These are phyloP conservation scores for Zygogramma bicolorata DNA, from an alignment of 2,888 invertebrate genomes.

Conservation along the genomic window DNA sequence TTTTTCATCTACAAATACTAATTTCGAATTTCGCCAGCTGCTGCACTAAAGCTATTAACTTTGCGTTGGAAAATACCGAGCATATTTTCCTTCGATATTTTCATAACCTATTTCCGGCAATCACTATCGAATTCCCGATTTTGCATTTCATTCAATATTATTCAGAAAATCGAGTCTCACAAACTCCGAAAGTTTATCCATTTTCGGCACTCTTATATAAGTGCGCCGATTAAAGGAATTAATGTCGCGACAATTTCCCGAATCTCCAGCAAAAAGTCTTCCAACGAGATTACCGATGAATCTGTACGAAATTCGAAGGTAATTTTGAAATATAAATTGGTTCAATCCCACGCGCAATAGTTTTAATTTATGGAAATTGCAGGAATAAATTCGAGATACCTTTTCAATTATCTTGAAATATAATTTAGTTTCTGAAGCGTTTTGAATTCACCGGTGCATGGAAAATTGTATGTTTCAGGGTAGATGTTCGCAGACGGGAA, in stretches of 20 bases:
- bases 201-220: background rate
- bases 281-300: slow-evolving; percentile 22
- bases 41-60: background rate
- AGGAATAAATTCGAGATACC: slow-evolving; percentile 32
- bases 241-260: background rate
- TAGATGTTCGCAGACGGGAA: slow-evolving; percentile 5
- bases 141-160: background rate
- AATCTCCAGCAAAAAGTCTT: background rate
- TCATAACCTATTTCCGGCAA: background rate
- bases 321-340: slow-evolving; percentile 35
- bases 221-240: background rate
- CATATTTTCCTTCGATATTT: background rate
- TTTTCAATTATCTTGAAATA: slow-evolving; percentile 36
- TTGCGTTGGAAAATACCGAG: background rate
- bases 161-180: background rate
- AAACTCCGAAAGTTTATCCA: background rate
- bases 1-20: background rate
- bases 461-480: slow-evolving; percentile 17
- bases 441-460: slow-evolving; percentile 19
- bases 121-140: background rate
- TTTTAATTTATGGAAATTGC: slow-evolving; percentile 38
- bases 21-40: background rate
- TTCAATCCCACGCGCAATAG: slow-evolving; percentile 20
- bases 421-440: slow-evolving; percentile 18
- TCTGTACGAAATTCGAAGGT: slow-evolving; percentile 29